phyloP scores from a whole-genome alignment of 2,797 vertebrate species.

The Gorsachius magnificus region DNA sequence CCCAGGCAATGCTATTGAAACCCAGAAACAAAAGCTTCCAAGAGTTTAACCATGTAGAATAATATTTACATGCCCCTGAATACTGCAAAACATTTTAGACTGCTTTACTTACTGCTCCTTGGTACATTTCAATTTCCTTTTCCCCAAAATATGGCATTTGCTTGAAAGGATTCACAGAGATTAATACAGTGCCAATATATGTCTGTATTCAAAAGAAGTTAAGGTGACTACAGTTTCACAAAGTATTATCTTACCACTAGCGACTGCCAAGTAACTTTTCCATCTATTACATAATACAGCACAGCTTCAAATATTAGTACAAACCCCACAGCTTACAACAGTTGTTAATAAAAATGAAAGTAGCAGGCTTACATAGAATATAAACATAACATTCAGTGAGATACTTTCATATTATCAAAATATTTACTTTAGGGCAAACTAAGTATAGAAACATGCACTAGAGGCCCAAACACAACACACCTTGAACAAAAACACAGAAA shows the following conservation, averaged over 20 bases:
- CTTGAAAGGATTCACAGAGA: constrained; percentile 98
- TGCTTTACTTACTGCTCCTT: constrained; percentile 92
- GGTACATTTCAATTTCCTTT: constrained; percentile 98
- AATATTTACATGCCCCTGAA: not conserved
- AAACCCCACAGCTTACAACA: not conserved
- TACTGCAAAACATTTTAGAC: not conserved
- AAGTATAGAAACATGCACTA: not conserved
- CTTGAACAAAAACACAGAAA: constrained; percentile 5
- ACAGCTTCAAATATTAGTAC: not conserved
- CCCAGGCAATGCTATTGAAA: not conserved
- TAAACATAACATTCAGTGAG: not conserved
- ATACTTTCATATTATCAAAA: not conserved
- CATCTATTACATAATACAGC: not conserved
- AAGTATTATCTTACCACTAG: not conserved
- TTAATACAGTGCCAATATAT: constrained; percentile 96
- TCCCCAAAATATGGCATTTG: constrained; percentile 99
- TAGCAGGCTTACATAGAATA: not conserved
- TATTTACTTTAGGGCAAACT: not conserved
- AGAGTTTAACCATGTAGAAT: not conserved
- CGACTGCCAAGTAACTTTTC: not conserved
- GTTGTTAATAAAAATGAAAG: not conserved
- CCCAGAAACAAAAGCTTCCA: not conserved
- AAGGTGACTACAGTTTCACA: constrained; percentile 70
- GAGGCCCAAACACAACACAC: not conserved
- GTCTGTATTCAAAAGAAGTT: constrained; percentile 83